Conservation (phyloP, 2,888 invertebrate genomes). For the Brachynemurus nebulosus region DNA sequence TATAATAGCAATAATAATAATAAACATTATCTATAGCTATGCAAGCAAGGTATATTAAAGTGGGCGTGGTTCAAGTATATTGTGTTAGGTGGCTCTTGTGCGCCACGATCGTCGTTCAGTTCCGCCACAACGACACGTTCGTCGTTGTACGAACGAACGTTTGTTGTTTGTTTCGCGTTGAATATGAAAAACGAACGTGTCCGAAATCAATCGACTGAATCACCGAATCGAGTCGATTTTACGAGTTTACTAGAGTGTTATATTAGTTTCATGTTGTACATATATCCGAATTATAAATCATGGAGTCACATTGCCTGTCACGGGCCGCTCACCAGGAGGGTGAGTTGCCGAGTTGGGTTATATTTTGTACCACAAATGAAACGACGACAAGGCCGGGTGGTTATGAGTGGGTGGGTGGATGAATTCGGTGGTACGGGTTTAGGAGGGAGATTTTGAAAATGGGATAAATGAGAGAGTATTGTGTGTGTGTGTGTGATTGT, state of each 20-base stretch:
- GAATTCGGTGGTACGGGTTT: too few species aligned
- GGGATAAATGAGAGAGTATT: too few species aligned
- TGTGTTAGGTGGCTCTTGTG: background rate
- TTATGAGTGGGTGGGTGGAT: too few species aligned
- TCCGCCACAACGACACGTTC: too few species aligned
- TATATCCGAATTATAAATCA: constrained; percentile 1
- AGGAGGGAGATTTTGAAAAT: too few species aligned
- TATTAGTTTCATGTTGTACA: background rate
- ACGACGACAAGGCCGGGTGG: too few species aligned
- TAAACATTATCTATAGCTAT: background rate
- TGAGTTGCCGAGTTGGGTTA: too few species aligned
- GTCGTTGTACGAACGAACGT: background rate
- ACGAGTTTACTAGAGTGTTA: constrained; percentile 1
- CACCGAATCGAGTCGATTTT: constrained; percentile 2
- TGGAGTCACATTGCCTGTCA: background rate
- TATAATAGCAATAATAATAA: background rate
- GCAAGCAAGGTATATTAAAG: background rate
- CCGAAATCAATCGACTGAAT: constrained; percentile 2
- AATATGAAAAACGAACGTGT: background rate
- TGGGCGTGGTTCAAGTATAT: background rate
- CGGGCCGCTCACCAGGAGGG: too few species aligned
- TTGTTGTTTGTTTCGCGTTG: background rate
- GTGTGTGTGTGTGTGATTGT: too few species aligned
- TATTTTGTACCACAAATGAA: too few species aligned
- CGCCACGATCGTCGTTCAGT: background rate